Base-by-base conservation (phyloP, 2,888 invertebrate species). In the Mythimna albipuncta region DNA sequence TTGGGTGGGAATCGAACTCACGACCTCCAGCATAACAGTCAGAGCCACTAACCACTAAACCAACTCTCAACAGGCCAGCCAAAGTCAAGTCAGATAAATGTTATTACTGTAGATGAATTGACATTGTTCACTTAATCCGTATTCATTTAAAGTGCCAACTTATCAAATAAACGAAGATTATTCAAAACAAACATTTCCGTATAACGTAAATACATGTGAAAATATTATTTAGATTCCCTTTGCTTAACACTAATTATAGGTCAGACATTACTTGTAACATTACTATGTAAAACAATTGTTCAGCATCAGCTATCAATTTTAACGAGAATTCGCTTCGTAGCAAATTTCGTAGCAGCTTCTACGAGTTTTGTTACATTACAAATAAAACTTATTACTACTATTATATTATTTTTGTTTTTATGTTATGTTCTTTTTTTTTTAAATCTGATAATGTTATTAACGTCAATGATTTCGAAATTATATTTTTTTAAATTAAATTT, bases 301-400 rank as follows among this genome's bases (percentile, higher is more conserved):
- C 16, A 44, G n/a, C 19, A 10, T 32, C 41, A 26, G n/a, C 35
- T 35, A 32, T 47, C 32, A n/a, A 38, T 10, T 64, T 2, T 11
- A 54, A n/a, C 54, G 21, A 41, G 32, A 69, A 26, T 47, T 62
- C 6, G 11, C 50, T 70, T 64, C 82, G 79, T 82, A 82, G 82
- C 79, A 62, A 47, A 50, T n/a, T 47, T 72, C 79, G 79, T 79
- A 82, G 79, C 79, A 64, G 38, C n/a, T 44, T 58, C 79, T 79
- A 79, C 79, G 79, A 82, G 47, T 50, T 54, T 26, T 41, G 10
- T 6, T 58, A 64, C 4, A 32, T 54, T 38, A 16, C 13, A n/a
- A 10, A 38, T 64, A 58, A 55, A 47, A n/a, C 35, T 21, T 13
- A 50, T 52, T 44, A 52, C 13, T 21, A 21, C 19, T 11, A 11